These are phyloP conservation scores for Periophthalmus magnuspinnatus DNA, from an alignment of 2,797 vertebrate genomes.

Conservation along the genomic window DNA sequence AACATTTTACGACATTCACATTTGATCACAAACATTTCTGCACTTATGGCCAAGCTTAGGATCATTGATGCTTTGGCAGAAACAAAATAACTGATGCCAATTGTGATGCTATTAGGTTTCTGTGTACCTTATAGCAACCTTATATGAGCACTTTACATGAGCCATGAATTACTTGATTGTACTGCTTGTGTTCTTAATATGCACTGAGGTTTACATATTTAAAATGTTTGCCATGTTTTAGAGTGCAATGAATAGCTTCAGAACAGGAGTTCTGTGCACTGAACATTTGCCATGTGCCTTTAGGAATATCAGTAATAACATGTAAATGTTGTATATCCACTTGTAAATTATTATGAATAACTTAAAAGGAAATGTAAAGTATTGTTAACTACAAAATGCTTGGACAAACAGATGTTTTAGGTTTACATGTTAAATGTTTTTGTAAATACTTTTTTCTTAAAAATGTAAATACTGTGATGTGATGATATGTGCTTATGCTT, in stretches of 20 bases:
- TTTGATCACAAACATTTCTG: background rate
- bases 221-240: background rate
- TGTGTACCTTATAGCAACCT: constrained; percentile 11
- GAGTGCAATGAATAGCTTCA: background rate
- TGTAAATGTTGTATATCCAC: background rate
- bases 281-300: background rate
- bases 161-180: constrained; percentile 25
- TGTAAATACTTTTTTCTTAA: background rate
- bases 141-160: constrained; percentile 54
- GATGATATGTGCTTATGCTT: background rate
- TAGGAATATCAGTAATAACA: background rate
- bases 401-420: background rate
- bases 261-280: constrained; percentile 2
- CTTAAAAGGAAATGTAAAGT: background rate
- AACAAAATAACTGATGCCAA: background rate
- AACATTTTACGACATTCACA: background rate
- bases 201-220: constrained; percentile 25
- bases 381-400: background rate
- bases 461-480: background rate
- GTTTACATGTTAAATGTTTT: constrained; percentile 2
- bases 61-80: background rate
- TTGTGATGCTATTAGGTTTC: constrained; percentile 17
- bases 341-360: constrained; percentile 1
- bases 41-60: background rate
- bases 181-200: constrained; percentile 11